phyloP scores from a whole-genome alignment of 2,113 vertebrate species.

The Platycercus adscitus region DNA sequence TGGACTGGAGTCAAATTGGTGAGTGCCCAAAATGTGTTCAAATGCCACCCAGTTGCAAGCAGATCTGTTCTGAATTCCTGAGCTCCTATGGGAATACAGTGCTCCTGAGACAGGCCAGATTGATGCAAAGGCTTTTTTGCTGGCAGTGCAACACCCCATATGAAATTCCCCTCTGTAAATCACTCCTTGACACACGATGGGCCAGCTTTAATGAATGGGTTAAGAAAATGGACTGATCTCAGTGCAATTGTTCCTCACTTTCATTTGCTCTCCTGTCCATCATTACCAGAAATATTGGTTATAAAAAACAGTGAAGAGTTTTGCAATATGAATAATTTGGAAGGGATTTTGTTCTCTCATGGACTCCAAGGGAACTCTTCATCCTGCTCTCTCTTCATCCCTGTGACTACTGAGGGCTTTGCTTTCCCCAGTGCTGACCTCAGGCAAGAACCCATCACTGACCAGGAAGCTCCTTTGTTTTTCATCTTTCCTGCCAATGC shows the following conservation, averaged over 20 bases:
- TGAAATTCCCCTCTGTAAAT: not conserved
- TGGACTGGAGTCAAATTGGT: constrained; percentile 12
- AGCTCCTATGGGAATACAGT: not conserved
- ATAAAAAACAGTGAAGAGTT: not conserved
- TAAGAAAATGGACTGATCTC: not conserved
- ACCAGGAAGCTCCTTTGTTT: not conserved
- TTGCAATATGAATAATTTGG: not conserved
- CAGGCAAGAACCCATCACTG: not conserved
- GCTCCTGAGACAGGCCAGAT: not conserved
- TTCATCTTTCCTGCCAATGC: not conserved
- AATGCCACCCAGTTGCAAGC: constrained; percentile 19
- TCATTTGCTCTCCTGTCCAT: not conserved
- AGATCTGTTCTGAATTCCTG: constrained; percentile 20
- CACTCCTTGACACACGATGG: not conserved
- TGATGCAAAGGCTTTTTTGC: not conserved
- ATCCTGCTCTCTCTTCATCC: not conserved
- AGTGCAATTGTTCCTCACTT: not conserved
- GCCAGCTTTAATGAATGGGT: not conserved
- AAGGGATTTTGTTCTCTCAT: not conserved
- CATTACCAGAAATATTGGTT: not conserved
- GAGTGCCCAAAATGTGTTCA: constrained; percentile 23
- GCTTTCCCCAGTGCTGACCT: not conserved
- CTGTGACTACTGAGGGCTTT: not conserved
- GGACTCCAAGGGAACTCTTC: not conserved
- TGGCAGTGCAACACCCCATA: not conserved